Conservation (phyloP, 2,888 invertebrate genomes). For the Noctua pronuba region DNA sequence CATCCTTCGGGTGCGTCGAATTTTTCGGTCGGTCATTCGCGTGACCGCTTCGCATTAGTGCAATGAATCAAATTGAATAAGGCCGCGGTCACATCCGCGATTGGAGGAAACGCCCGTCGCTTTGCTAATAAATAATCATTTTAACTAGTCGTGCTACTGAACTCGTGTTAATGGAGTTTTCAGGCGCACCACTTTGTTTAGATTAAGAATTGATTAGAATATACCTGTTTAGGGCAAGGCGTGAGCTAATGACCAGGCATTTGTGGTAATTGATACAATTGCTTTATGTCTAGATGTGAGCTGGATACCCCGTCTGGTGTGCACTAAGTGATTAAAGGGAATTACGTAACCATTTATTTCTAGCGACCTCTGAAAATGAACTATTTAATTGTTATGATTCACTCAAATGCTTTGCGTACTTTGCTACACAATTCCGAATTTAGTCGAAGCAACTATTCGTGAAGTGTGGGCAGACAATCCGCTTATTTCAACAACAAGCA, state of each 20-base stretch:
- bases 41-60: slow-evolving; percentile 84
- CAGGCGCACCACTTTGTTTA: slow-evolving; percentile 66
- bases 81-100: slow-evolving; percentile 78
- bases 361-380: neutral
- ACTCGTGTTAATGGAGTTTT: slow-evolving; percentile 67
- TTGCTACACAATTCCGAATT: neutral
- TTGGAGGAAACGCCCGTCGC: slow-evolving; percentile 77
- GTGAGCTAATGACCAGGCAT: slow-evolving; percentile 40
- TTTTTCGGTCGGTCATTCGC: slow-evolving; percentile 82
- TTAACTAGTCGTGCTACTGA: slow-evolving; percentile 71
- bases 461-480: neutral
- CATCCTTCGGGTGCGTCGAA: slow-evolving; percentile 71
- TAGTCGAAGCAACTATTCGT: slow-evolving; percentile 10
- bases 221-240: slow-evolving; percentile 51
- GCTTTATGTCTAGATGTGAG: slow-evolving; percentile 17
- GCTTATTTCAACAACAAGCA: slow-evolving; percentile 1
- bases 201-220: slow-evolving; percentile 61
- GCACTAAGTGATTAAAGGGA: slow-evolving; percentile 10
- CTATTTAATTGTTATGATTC: neutral
- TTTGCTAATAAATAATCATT: slow-evolving; percentile 83
- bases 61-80: slow-evolving; percentile 87
- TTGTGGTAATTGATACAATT: slow-evolving; percentile 49
- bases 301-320: neutral
- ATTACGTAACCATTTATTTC: neutral
- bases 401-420: neutral